Conservation (phyloP, 2,797 vertebrate genomes). For the Chrysocyon brachyurus region DNA sequence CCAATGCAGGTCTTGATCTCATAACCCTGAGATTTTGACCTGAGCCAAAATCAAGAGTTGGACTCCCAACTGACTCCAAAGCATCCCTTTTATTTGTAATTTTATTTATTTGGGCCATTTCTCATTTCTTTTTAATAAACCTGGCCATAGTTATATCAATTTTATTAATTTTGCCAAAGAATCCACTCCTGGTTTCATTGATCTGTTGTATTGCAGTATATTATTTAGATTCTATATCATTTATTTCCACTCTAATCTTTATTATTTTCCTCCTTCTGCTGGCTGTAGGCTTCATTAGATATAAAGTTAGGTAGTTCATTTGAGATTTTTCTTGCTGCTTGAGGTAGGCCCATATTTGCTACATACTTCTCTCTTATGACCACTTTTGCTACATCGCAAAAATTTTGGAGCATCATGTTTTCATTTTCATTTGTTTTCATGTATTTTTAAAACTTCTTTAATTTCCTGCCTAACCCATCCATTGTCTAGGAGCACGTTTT, state of each 20-base stretch:
- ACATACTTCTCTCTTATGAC: not conserved
- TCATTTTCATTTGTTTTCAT: not conserved
- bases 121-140: not conserved
- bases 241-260: not conserved
- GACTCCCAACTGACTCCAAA: not conserved
- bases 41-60: not conserved
- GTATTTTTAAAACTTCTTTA: not conserved
- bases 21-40: not conserved
- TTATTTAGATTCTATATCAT: not conserved
- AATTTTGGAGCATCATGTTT: not conserved
- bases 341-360: not conserved
- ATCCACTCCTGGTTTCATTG: not conserved
- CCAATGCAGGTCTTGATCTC: not conserved
- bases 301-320: not conserved
- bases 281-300: not conserved
- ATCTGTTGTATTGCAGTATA: not conserved
- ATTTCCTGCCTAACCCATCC: not conserved
- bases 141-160: not conserved
- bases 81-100: not conserved
- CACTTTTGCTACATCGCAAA: not conserved
- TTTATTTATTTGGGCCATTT: not conserved
- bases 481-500: not conserved
- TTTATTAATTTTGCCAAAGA: not conserved
- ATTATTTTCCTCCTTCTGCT: not conserved
- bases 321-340: not conserved